Evolutionary conservation across 2,113 vertebrate species (phyloP).

Genomic region (Aspiorhynchus laticeps): DNA sequence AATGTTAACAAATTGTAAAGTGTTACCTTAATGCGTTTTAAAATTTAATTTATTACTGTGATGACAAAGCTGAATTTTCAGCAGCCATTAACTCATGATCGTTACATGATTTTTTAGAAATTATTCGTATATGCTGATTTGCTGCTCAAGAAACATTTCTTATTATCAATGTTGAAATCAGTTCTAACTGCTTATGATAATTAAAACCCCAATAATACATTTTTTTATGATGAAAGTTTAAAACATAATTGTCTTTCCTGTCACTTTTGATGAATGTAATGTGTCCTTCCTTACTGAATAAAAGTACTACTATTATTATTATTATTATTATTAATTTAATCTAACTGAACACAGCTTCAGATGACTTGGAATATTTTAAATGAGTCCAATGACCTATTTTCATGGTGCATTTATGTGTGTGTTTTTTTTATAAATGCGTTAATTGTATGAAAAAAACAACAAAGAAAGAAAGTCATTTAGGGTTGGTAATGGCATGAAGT

Average conservation of each 20-base stretch:
- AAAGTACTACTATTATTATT: not conserved
- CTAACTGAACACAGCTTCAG: not conserved
- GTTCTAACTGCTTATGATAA: not conserved
- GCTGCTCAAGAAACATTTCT: not conserved
- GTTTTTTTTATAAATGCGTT: not conserved
- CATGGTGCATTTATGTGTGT: not conserved
- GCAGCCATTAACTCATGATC: no score
- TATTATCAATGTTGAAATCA: not conserved
- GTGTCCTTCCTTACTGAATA: not conserved
- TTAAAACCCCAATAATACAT: no score
- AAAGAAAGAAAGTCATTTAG: not conserved
- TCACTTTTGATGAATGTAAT: not conserved
- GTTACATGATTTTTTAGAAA: not conserved
- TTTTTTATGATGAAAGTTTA: not conserved
- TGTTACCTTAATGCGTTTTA: no score
- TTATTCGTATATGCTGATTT: not conserved
- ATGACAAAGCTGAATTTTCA: no score
- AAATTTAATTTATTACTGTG: no score
- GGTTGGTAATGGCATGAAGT: not conserved
- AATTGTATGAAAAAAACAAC: not conserved
- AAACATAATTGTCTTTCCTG: not conserved
- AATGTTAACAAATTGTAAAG: no score
- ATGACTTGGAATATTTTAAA: not conserved
- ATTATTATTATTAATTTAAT: not conserved
- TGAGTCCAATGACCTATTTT: not conserved